Conservation (phyloP, 1,140 invertebrate species). For the Idris sp. region DNA sequence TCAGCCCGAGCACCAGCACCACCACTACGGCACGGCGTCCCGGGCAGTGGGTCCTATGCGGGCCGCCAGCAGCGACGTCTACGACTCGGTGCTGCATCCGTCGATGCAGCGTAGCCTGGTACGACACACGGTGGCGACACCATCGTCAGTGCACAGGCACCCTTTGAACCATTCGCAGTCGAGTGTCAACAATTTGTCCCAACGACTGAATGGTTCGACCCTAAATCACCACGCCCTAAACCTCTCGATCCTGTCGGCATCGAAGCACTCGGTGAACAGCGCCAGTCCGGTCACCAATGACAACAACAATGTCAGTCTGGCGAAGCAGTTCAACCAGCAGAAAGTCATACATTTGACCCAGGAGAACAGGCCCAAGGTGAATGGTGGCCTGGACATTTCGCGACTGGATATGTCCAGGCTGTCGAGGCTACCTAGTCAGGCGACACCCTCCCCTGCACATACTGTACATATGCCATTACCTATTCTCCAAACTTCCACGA, state of each 20-base stretch:
- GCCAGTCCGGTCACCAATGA: conserved; percentile 70
- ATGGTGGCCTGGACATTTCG: conserved; percentile 80
- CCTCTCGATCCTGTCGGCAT: conserved; percentile 83
- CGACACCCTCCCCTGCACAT: conserved; percentile 73
- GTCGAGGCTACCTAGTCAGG: conserved; percentile 71
- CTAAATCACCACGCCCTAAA: conserved; percentile 82
- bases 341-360: conserved; percentile 48
- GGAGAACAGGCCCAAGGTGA: conserved; percentile 69
- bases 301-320: conserved; percentile 49
- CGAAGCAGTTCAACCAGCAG: conserved; percentile 54
- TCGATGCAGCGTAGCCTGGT: conserved; percentile 52
- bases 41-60: conserved; percentile 23
- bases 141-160: conserved; percentile 68
- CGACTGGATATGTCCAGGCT: conserved; percentile 78
- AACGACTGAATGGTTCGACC: conserved; percentile 75
- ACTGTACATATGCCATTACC: conserved; percentile 56
- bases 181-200: conserved; percentile 75
- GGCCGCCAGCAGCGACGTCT: conserved; percentile 69
- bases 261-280: conserved; percentile 86
- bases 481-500: conserved; percentile 36
- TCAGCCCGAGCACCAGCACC: conserved; percentile 53
- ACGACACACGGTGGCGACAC: conserved; percentile 64
- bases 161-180: conserved; percentile 75
- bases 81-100: conserved; percentile 70
- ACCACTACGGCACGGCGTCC: conserved; percentile 53